These are phyloP conservation scores for Pogonus chalceus DNA, from an alignment of 1,140 invertebrate species.

Conservation along the genomic window DNA sequence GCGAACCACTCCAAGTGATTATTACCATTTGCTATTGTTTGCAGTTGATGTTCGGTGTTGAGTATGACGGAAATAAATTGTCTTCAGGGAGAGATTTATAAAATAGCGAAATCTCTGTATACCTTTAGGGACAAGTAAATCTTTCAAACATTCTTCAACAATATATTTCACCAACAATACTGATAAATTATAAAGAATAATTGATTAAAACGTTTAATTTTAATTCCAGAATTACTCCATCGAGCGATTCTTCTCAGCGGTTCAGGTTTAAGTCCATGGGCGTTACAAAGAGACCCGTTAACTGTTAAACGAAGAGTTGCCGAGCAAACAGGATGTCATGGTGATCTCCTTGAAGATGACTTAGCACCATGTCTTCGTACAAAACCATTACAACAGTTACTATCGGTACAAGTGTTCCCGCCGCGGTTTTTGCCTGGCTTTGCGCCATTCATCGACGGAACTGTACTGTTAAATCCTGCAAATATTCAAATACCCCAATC, in stretches of 20 bases:
- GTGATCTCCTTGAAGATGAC: slow-evolving; percentile 66
- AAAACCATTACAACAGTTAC: slow-evolving; percentile 57
- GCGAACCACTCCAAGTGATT: no score
- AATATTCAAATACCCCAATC: slow-evolving; percentile 8
- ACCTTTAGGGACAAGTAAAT: no score
- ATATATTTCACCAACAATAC: no score
- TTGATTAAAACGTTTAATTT: no score
- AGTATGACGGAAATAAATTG: no score
- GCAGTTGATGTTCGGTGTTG: no score
- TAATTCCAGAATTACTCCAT: slow-evolving; percentile 82
- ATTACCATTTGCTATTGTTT: no score
- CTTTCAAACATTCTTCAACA: no score
- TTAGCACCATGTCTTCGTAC: slow-evolving; percentile 72
- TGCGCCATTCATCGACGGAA: slow-evolving; percentile 80
- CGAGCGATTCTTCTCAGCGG: slow-evolving; percentile 87
- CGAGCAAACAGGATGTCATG: slow-evolving; percentile 66
- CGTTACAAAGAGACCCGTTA: slow-evolving; percentile 77
- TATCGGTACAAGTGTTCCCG: slow-evolving; percentile 60
- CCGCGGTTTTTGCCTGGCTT: slow-evolving; percentile 78
- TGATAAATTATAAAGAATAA: no score
- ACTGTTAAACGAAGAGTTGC: slow-evolving; percentile 68
- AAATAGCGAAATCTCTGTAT: no score
- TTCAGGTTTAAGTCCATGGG: slow-evolving; percentile 91
- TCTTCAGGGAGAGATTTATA: no score
- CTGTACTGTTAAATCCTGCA: slow-evolving; percentile 54